Evolutionary conservation across 2,113 vertebrate genomes (phyloP), one percentile per base, ranked within the genome.

Genomic region (Speoplatyrhinus poulsoni): DNA sequence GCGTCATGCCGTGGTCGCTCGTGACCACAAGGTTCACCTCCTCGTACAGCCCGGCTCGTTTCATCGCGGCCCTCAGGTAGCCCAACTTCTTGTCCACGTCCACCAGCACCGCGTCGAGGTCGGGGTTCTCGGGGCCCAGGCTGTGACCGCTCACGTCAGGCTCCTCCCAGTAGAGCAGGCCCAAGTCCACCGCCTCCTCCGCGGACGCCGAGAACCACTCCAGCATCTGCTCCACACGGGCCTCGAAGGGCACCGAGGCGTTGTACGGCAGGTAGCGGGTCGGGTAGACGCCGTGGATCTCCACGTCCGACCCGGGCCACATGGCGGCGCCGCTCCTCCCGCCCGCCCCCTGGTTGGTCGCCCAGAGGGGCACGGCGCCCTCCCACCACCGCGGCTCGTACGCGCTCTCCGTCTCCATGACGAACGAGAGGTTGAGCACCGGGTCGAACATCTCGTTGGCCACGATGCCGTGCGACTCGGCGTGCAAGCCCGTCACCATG

Each of bases 361-460:
- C 86, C 96, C 96, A 98, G 68, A 97, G 87, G 0, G 96, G 96
- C 9, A 76, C 93, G 0, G 95, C 96, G 75, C 93, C 90, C 83
- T 96, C 95, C 95, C 96, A 98, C 94, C 96, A 97, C 75, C 76
- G 84, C 1, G 96, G 84, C 12, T 96, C 92, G 57, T 94, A 90
- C 56, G 92, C 73, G 49, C 90, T 85, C 81, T 92, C 92, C 10
- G 81, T 88, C 66, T 94, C 91, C 88, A 95, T 87, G 75, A 95
- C 95, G 89, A 98, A 98, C 55, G 93, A 93, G 41, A 75, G 87
- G 47, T 98, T 95, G 54, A 92, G 77, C 48, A 79, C 3, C 0
- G 93, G 93, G 87, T 97, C 96, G 4, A 93, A 96, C 95, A 97
- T 97, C 86, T 96, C 94, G 52, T 96, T 97, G 12, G 95, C 94